A percentile compares a stretch with the other conserved stretches of the same genome.
Evolutionary conservation across 2,113 vertebrate species (phyloP).

Genomic region (Epinephelus moara): DNA sequence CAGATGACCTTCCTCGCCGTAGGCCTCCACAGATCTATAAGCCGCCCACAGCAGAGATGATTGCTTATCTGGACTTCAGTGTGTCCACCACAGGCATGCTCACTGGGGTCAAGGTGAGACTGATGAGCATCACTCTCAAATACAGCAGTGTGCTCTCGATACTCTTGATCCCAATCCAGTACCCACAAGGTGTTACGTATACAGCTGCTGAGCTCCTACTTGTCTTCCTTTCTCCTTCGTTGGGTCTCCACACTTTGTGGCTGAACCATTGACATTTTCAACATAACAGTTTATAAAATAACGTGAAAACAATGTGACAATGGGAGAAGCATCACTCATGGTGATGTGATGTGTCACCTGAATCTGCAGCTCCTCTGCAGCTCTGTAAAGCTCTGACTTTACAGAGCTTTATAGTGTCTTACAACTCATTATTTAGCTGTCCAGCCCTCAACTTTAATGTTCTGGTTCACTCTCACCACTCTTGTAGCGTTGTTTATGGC

Average conservation of each 20-base stretch:
- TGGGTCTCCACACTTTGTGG: background rate
- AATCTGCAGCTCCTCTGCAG: background rate
- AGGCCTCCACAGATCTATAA: conserved; percentile 93
- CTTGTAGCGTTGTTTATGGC: no score
- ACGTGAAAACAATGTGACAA: background rate
- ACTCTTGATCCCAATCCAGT: background rate
- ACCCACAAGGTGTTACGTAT: background rate
- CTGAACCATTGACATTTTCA: background rate
- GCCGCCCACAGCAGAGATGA: conserved; percentile 96
- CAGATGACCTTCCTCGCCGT: conserved; percentile 97
- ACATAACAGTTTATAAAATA: background rate
- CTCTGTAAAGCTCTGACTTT: background rate
- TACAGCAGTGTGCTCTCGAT: background rate
- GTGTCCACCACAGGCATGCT: conserved; percentile 99
- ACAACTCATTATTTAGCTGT: background rate
- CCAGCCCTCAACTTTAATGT: no score
- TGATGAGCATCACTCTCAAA: background rate
- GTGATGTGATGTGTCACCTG: background rate
- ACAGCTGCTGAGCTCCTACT: background rate
- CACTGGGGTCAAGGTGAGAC: conserved; percentile 94
- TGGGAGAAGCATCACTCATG: background rate
- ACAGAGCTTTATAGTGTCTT: background rate
- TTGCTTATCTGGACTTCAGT: conserved; percentile 98
- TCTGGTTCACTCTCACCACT: background rate
- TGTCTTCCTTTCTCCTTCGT: background rate